phyloP scores from a whole-genome alignment of 64 coral and sea anemone genomes.

The Astreopora myriophthalma region DNA sequence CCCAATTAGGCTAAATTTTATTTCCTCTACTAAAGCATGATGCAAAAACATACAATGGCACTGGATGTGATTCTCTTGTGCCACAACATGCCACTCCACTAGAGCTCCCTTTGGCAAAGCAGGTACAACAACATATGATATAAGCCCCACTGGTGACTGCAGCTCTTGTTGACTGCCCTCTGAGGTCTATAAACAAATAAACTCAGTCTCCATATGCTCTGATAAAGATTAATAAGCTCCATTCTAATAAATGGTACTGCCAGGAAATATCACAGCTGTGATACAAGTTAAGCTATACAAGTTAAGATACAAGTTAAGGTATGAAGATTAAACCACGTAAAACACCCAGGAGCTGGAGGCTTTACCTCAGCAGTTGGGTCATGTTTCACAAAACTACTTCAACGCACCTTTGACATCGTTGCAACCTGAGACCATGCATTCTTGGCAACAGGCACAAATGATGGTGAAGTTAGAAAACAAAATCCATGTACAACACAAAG shows the following conservation, averaged over 20 bases:
- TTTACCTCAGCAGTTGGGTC: no score
- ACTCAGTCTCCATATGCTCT: background rate
- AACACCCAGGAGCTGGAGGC: no score
- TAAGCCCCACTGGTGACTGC: conserved; percentile 19
- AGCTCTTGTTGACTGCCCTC: background rate
- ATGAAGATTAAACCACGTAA: no score
- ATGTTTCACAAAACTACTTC: no score
- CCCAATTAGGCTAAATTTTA: no score
- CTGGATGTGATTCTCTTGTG: conserved; percentile 5
- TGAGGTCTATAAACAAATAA: background rate
- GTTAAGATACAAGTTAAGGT: no score
- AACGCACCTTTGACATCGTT: background rate
- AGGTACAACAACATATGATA: conserved; percentile 80
- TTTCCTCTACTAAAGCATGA: background rate
- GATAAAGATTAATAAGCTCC: background rate
- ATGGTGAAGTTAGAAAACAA: conserved; percentile 74
- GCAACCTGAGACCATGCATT: conserved; percentile 45
- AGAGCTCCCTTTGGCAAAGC: conserved; percentile 69
- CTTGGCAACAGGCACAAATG: conserved; percentile 59
- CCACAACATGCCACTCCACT: conserved; percentile 81
- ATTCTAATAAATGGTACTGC: no score
- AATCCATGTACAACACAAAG: conserved; percentile 68
- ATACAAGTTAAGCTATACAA: no score
- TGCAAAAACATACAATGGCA: conserved; percentile 62
- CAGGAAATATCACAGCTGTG: no score